Evolutionary conservation across 2,888 invertebrate species (phyloP).

Genomic region (Thyatira batis): DNA sequence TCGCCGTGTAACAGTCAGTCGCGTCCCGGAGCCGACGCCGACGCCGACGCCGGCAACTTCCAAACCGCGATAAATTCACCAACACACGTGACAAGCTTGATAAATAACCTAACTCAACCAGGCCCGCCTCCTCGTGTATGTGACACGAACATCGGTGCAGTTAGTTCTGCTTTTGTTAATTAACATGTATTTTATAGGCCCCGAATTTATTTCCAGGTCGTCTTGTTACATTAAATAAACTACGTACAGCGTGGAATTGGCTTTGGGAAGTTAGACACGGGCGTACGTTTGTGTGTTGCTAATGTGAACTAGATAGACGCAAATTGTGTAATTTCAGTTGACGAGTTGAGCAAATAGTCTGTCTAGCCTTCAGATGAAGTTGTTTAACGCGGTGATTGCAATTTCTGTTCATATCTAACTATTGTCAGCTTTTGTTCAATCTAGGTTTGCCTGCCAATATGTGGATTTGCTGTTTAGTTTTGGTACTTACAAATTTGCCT

Average conservation of each 20-base stretch:
- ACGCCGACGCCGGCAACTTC: conserved; percentile 14
- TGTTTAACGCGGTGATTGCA: neutral
- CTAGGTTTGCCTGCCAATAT: too few relatives aligned
- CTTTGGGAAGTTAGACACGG: neutral
- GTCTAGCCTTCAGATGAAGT: neutral
- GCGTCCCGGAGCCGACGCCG: neutral
- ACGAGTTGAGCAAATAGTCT: neutral
- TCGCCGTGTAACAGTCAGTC: conserved; percentile 9
- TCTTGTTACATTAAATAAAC: conserved; percentile 12
- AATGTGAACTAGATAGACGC: neutral
- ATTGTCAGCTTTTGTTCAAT: too few relatives aligned
- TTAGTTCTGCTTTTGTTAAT: conserved; percentile 26
- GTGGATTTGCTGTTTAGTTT: too few relatives aligned
- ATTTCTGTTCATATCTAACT: neutral
- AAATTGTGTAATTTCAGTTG: neutral
- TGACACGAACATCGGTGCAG: conserved; percentile 13
- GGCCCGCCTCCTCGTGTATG: conserved; percentile 17
- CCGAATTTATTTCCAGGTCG: conserved; percentile 8
- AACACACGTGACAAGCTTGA: conserved; percentile 58
- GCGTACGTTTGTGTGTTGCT: neutral
- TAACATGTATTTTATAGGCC: conserved; percentile 21
- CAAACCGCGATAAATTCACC: conserved; percentile 55
- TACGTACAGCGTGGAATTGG: neutral
- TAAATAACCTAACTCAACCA: conserved; percentile 44
- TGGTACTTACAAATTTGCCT: too few relatives aligned